Base-by-base conservation (phyloP, 2,113 vertebrate genomes). In the Galemys pyrenaicus region DNA sequence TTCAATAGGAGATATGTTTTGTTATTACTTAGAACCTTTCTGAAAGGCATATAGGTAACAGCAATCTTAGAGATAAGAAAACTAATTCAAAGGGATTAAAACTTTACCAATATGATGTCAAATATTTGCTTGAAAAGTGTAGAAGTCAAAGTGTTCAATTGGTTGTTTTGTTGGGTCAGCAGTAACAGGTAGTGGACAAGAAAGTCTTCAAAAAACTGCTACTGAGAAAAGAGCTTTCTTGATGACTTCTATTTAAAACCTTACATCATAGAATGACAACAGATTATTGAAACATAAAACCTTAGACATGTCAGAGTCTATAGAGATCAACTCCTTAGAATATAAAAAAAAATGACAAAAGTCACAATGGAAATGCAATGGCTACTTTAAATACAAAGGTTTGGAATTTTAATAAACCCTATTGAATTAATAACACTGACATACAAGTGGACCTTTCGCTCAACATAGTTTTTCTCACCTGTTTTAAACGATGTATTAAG, bases 31-130 rank as follows among this genome's bases (percentile, higher is more conserved):
- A 96, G 70, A 94, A 95, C 24, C 32, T 80, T 95, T 95, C 93
- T 41, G 84, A 96, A 96, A 93, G 75, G 56, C 49, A 93, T 92
- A 92, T 82, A 77, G 56, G 87, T 87, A 97, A 80, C 83, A 96
- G 30, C 80, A 97, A 97, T 96, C 96, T 94, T 95, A 92, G 64
- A 62, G 96, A 97, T 96, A 97, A 96, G 91, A 91, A 95, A 96
- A 94, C 78, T 94, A 96, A 97, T 96, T 97, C 94, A 95, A 95
- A 97, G 49, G 91, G 94, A 96, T 96, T 96, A 97, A 95, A 96
- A 95, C 83, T 95, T 95, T 83, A 82, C 90, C 81, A 86, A 75
- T 95, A 96, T 88, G 78, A 94, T 94, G 89, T 95, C 82, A 91
- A 95, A 95, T 96, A 96, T 97, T 96, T 96, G 78, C 58, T 92